Evolutionary conservation across 2,797 vertebrate genomes (phyloP), one percentile per base, ranked within the genome.

Genomic region (Melopsittacus undulatus): DNA sequence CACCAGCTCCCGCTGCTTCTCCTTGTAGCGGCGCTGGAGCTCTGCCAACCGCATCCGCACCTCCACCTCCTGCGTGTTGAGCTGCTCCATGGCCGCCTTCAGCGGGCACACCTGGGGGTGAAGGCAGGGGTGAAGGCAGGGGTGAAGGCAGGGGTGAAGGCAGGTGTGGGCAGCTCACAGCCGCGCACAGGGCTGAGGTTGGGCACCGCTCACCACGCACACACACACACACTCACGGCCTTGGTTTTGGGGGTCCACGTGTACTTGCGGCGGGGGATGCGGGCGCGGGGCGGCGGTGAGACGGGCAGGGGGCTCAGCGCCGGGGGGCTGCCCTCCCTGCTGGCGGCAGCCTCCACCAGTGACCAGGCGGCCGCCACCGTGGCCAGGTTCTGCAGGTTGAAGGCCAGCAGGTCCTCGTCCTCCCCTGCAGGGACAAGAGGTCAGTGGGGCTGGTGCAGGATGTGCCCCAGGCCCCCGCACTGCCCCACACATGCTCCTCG

Each of bases 171-270:
- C 11, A 27, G 64, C 54, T 48, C 5, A 12, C n/a, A 57, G 23
- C 0, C 30, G 0, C 1, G 52, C 3, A 17, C 7, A 1, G 14
- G 17, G 52, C 30, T 43, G 79, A 68, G 76, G 10, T 59, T 4
- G 0, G 20, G 54, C 49, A 43, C 34, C 10, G n/a, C 45, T 80
- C 76, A 2, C 18, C 36, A 11, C 43, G 7, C 19, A 48, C n/a
- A 69, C 64, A 11, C 64, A 11, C 34, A 34, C 64, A 66, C 59
- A 96, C 98, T 98, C 98, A 99, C 99, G 17, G 99, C 98, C 95
- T 99, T 99, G 94, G 98, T 98, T 81, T 99, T 99, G 70, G 99
- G 99, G 13, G 98, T 98, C 99, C 99, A 99, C 96, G 98, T 99
- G 97, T 98, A 99, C 96, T 99, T 99, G 92, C 99, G 98, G 3